Base-by-base conservation (phyloP, 1,140 invertebrate species). In the Zaprionus africanus region DNA sequence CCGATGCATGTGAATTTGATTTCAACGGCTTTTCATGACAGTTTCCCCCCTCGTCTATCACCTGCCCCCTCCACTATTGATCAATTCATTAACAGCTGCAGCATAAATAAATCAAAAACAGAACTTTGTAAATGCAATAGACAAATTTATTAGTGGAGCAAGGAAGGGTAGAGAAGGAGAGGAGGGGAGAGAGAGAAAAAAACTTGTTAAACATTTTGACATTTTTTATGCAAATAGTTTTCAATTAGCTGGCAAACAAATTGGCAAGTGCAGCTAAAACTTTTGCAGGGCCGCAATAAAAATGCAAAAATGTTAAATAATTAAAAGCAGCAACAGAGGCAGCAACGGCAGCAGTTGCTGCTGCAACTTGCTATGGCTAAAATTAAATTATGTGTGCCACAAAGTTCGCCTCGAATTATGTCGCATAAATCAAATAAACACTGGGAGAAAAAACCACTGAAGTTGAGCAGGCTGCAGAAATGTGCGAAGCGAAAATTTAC, bases 401-500 rank as follows among this genome's bases (percentile, higher is more conserved):
- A 88, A 88, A 88, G 85, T 90, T 88, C 81, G 72, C 85, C 76
- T 79, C 73, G 85, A 88, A 88, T 88, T 90, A 88, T 88, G 85
- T 88, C 85, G 85, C 85, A 88, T 88, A 88, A 88, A 88, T 88
- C 85, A 88, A 88, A 88, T 90, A 90, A 88, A 90, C 81, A 90
- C 46, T 17, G 69, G 82, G 82, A 78, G 63, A 78, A 67, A 62
- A 31, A 38, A 43, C 5, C 41, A 59, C 34, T 66, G 63, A 81
- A 78, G 80, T 78, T 74, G 75, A 62, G 57, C 51, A 65, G 36
- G 63, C 81, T 68, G 82, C 31, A 34, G 49, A 79, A 85, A 81
- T 85, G 82, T 81, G 31, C 85, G 78, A 78, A 82, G 38, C 38
- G 15, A 28, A 75, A 83, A 84, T 85, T 81, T 69, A 79, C 82